These are phyloP conservation scores for Sitta europaea DNA, from an alignment of 2,113 vertebrate genomes.

Conservation along the genomic window DNA sequence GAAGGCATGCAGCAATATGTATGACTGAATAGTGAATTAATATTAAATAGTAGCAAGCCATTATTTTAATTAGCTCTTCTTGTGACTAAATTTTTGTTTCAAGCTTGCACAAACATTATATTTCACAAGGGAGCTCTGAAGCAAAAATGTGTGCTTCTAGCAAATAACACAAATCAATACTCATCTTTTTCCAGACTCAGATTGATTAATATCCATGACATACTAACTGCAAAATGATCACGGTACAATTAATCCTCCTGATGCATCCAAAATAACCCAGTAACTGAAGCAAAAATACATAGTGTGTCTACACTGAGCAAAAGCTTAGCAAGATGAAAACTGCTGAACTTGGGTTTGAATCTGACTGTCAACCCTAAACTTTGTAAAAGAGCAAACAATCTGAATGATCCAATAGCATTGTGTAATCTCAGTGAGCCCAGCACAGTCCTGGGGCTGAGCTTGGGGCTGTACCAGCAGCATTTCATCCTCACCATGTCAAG, in stretches of 20 bases:
- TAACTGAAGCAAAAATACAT: neutral
- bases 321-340: neutral
- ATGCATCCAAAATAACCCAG: conserved; percentile 12
- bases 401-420: neutral
- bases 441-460: neutral
- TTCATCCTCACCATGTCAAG: accelerated
- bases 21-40: neutral
- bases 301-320: neutral
- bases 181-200: conserved; percentile 9
- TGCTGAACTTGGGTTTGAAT: neutral
- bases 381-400: neutral
- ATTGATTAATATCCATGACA: conserved; percentile 36
- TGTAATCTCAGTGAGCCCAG: neutral
- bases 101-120: neutral
- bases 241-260: neutral
- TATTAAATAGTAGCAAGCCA: neutral
- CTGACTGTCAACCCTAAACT: neutral
- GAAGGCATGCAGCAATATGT: neutral
- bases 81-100: neutral
- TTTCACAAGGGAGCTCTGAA: neutral
- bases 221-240: conserved; percentile 4
- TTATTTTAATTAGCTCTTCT: conserved; percentile 35
- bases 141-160: neutral
- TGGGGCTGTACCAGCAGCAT: accelerated
- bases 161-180: conserved; percentile 45